Evolutionary conservation across 2,888 invertebrate genomes (phyloP), one percentile per base, ranked within the genome.

Genomic region (Agelastica alni): DNA sequence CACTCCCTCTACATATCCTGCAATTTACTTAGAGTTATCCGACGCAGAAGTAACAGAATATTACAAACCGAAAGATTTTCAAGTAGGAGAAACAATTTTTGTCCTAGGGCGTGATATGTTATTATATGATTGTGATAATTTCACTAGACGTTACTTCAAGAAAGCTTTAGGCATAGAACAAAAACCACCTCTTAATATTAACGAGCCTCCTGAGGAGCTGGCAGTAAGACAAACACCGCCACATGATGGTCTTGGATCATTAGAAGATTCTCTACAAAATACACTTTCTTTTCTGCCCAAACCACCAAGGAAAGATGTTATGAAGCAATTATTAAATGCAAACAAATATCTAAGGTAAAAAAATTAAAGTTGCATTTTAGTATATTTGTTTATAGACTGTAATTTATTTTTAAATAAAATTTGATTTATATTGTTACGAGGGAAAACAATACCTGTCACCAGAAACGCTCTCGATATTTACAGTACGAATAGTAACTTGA

Each of bases 211-310:
- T 6, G 5, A 17, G 46, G 44, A 64, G 17, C 60, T 66, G 12
- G 65, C 66, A 37, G 59, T 69, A 43, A 61, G 53, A 17, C 68
- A 62, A 37, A 74, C 81, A 54, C 83, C 88, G 12, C 88, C 91
- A 0, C 89, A 89, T 57, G 86, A 88, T 66, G 87, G 86, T 2
- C 83, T 89, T 62, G 92, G 92, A 1, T 80, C 86, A 9, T 82
- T 89, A 2, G 91, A 91, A 72, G 92, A 93, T 70, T 86, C 90
- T 0, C 73, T 90, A 20, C 85, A 86, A 68, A 87, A 87, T 13
- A 89, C 88, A 70, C 79, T 84, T 63, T 83, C 85, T 0, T 79
- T 91, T 45, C 71, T 86, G 26, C 89, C 89, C 3, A 86, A 87
- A 67, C 81, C 86, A 1, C 89, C 89, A 0, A 85, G 84, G 70